Evolutionary conservation across 23 tunicate genomes (phyloP).

Genomic region (Ciona savignyi): DNA sequence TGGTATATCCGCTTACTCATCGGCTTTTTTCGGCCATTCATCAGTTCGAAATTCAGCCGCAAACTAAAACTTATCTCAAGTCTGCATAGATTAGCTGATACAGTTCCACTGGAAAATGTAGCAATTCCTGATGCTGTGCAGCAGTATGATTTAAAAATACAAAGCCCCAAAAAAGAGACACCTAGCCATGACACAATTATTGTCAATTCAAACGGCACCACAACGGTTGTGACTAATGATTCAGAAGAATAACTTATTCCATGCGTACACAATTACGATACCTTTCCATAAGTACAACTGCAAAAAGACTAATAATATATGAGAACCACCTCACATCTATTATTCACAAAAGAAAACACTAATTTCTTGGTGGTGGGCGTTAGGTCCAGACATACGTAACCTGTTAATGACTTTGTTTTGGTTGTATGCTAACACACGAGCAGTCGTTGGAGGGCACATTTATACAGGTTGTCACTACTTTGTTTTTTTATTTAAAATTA

Average conservation of each 20-base stretch:
- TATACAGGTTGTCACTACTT: too few relatives aligned
- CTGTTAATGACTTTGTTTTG: too few relatives aligned
- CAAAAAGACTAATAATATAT: too few relatives aligned
- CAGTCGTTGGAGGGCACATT: too few relatives aligned
- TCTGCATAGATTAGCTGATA: constrained; percentile 57
- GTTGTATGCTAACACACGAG: too few relatives aligned
- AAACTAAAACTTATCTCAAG: constrained; percentile 46
- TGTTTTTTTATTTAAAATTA: too few relatives aligned
- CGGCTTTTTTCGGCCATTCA: constrained; percentile 75
- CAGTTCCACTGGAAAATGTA: constrained; percentile 55
- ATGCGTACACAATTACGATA: too few relatives aligned
- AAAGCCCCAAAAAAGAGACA: neutral
- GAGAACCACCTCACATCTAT: too few relatives aligned
- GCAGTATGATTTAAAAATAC: constrained; percentile 45
- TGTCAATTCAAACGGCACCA: neutral
- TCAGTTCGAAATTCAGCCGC: constrained; percentile 70
- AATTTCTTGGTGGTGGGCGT: too few relatives aligned
- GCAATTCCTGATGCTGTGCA: constrained; percentile 66
- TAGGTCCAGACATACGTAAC: too few relatives aligned
- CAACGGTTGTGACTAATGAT: neutral
- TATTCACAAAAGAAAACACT: too few relatives aligned
- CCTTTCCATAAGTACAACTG: too few relatives aligned
- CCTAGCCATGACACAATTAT: neutral
- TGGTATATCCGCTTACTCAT: constrained; percentile 69
- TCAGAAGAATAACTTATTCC: neutral